These are phyloP conservation scores for Drosophila anomalata DNA, from an alignment of 2,888 invertebrate species.

Conservation along the genomic window DNA sequence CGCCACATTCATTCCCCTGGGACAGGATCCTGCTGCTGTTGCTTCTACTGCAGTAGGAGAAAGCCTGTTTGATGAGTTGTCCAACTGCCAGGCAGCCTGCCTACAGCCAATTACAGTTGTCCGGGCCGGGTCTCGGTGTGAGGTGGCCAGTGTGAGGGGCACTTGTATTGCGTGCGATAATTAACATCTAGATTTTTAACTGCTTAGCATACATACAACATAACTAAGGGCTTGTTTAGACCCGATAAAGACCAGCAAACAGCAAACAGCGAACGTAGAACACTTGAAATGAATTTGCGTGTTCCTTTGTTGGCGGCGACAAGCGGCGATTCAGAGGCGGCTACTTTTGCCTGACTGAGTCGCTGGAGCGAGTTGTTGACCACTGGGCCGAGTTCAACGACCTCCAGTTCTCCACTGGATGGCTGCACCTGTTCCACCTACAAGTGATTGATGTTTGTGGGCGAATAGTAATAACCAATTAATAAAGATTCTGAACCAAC, in stretches of 20 bases:
- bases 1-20: slow-evolving; percentile 11
- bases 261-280: slow-evolving; percentile 6
- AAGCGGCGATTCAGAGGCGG: background rate
- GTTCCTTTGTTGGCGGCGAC: slow-evolving; percentile 23
- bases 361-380: slow-evolving; percentile 6
- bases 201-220: slow-evolving; percentile 72
- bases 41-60: slow-evolving; percentile 27
- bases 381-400: slow-evolving; percentile 34
- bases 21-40: background rate
- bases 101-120: slow-evolving; percentile 12
- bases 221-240: slow-evolving; percentile 68
- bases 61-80: slow-evolving; percentile 24
- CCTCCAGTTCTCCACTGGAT: slow-evolving; percentile 12
- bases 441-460: background rate
- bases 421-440: slow-evolving; percentile 12
- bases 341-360: slow-evolving; percentile 6
- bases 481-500: background rate
- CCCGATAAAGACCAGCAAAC: slow-evolving; percentile 57
- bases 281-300: slow-evolving; percentile 44
- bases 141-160: background rate
- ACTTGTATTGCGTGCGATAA: slow-evolving; percentile 36
- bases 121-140: slow-evolving; percentile 31
- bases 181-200: slow-evolving; percentile 48
- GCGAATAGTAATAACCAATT: background rate
- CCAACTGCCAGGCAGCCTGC: slow-evolving; percentile 9